phyloP scores from a whole-genome alignment of 1,140 invertebrate genomes.

The Drosophila baimaii region DNA sequence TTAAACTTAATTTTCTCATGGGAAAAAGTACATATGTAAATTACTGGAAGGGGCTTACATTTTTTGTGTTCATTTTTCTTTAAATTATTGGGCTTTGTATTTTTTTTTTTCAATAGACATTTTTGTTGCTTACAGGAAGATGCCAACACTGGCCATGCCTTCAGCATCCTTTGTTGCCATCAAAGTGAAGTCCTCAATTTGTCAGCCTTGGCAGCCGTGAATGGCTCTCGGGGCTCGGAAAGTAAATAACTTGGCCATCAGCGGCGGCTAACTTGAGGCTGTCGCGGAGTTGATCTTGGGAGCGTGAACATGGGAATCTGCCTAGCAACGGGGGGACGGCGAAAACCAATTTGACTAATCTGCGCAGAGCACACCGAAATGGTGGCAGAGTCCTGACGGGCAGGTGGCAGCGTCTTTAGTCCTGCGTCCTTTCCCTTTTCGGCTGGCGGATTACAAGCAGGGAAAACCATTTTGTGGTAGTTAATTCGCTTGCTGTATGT shows the following conservation, averaged over 20 bases:
- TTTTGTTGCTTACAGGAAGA: not conserved
- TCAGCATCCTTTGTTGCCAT: conserved; percentile 16
- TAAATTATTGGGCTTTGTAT: not conserved
- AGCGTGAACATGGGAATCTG: not conserved
- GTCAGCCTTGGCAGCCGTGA: conserved; percentile 28
- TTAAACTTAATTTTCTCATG: too few relatives aligned
- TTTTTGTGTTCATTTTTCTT: not conserved
- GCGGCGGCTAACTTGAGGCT: conserved; percentile 31
- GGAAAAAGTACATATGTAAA: not conserved
- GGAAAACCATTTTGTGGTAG: conserved; percentile 36
- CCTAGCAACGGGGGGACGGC: conserved; percentile 2
- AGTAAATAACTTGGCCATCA: conserved; percentile 51
- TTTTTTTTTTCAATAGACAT: not conserved
- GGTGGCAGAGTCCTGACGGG: not conserved
- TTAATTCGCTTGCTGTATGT: conserved; percentile 34
- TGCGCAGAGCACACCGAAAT: conserved; percentile 29
- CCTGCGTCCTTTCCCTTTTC: conserved; percentile 12
- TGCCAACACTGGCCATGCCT: not conserved
- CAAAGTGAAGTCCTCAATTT: conserved; percentile 37
- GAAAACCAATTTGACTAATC: conserved; percentile 73
- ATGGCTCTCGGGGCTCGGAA: conserved; percentile 22
- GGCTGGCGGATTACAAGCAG: conserved; percentile 24
- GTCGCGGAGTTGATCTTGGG: conserved; percentile 17
- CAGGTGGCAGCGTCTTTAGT: conserved; percentile 22
- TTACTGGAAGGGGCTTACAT: not conserved